phyloP scores from a whole-genome alignment of 2,113 vertebrate genomes.

The Tetraodon nigroviridis region DNA sequence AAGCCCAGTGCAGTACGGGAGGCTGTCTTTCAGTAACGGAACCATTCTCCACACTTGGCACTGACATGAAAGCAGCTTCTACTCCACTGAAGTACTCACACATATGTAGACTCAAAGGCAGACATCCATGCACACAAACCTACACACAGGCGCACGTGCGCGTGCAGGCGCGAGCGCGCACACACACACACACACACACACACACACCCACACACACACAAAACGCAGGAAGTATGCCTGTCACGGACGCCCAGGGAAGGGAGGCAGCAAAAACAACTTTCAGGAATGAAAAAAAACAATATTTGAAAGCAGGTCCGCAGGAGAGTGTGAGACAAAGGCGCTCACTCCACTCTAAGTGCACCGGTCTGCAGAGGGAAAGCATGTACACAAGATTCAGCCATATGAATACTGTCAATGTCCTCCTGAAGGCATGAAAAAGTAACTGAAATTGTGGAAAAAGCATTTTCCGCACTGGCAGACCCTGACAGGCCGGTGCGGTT shows the following conservation, averaged over 20 bases:
- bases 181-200: constrained; percentile 18
- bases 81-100: constrained; percentile 62
- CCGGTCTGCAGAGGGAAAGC: constrained; percentile 56
- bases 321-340: constrained; percentile 56
- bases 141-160: constrained; percentile 31
- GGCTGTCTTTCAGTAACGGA: constrained; percentile 66
- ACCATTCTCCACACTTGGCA: constrained; percentile 73
- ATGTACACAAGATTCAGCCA: constrained; percentile 61
- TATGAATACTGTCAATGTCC: constrained; percentile 65
- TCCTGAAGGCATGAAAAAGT: constrained; percentile 47
- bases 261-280: constrained; percentile 70
- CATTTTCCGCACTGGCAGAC: constrained; percentile 31
- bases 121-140: constrained; percentile 25
- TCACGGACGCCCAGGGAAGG: constrained; percentile 60
- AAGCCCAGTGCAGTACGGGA: constrained; percentile 68
- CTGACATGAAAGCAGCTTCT: constrained; percentile 71
- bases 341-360: constrained; percentile 59
- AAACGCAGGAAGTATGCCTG: constrained; percentile 67
- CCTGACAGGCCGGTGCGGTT: constrained; percentile 36
- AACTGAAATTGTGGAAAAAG: neutral
- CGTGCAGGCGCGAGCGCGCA: no score
- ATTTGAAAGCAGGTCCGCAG: constrained; percentile 63
- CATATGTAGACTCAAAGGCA: constrained; percentile 49
- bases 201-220: constrained; percentile 21
- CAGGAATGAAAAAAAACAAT: constrained; percentile 72